Evolutionary conservation across 2,888 invertebrate species (phyloP), one percentile per base, ranked within the genome.

Genomic region (Tanytarsus gracilentus): DNA sequence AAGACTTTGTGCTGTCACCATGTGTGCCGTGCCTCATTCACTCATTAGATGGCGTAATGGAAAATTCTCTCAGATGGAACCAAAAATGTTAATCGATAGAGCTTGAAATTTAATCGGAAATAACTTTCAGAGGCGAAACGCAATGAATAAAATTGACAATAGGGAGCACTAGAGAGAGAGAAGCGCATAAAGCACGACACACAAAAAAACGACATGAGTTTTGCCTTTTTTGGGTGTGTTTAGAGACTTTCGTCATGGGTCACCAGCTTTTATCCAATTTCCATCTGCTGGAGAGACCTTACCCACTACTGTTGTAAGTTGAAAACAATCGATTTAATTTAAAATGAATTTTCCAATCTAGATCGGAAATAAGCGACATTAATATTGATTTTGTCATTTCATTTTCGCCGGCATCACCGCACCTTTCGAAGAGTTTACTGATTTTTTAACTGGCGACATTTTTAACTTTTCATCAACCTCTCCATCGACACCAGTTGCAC

Each of bases 351-450:
- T 27, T 29, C n/a, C 18, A 21, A 8, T 58, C 16, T 21, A 14
- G 16, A 52, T 52, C 55, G 58, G 58, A 58, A 58, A 58, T 40
- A 53, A 29, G 58, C 16, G 58, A 58, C 58, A 58, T n/a, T n/a
- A n/a, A 48, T 58, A 58, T 58, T 58, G 39, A 40, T 40, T 55
- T n/a, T 29, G 30, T 29, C n/a, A 44, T 23, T 23, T n/a, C 11
- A 33, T 44, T 44, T 44, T 18, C 23, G 21, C 29, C 48, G 29
- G 6, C 21, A 5, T 11, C 9, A 21, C 27, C 29, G 26, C 44
- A 40, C 55, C 55, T 56, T 40, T 25, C 39, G 1, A 36, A 36
- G n/a, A 14, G 6, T 36, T 36, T 16, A 36, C 16, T 36, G 14
- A 36, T 36, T 36, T 36, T 11, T 33, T 33, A 11, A 11, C n/a